phyloP scores from a whole-genome alignment of 2,888 invertebrate genomes.

The Psylliodes chrysocephalus region DNA sequence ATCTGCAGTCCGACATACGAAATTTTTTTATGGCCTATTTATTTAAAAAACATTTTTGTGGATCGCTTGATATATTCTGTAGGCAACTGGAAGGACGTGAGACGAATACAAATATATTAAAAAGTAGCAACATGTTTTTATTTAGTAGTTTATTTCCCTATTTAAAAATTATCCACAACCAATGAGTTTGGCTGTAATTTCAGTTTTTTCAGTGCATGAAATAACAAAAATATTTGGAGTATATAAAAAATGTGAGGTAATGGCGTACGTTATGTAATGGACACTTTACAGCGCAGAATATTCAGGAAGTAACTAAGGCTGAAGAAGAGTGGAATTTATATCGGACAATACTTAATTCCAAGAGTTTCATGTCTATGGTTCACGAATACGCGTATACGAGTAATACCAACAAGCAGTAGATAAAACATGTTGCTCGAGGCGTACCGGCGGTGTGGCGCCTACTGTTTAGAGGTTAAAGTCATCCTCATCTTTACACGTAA shows the following conservation, averaged over 20 bases:
- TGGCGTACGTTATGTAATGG: constrained; percentile 2
- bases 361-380: constrained; percentile 47
- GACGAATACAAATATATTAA: no score
- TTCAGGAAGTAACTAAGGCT: constrained; percentile 44
- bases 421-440: constrained; percentile 51
- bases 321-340: constrained; percentile 46
- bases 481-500: constrained; percentile 45
- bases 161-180: no score
- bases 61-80: no score
- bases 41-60: no score
- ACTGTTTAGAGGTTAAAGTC: constrained; percentile 58
- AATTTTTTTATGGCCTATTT: no score
- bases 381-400: constrained; percentile 39
- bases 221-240: not conserved
- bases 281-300: constrained; percentile 45
- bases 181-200: no score
- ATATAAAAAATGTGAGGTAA: constrained; percentile 4
- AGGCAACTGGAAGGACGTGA: no score
- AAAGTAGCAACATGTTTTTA: no score
- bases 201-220: no score
- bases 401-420: constrained; percentile 46
- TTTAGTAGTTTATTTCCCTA: no score
- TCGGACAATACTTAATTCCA: constrained; percentile 52
- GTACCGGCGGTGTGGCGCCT: constrained; percentile 59
- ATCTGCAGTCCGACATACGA: no score